Percentiles rank a stretch among this genome's conserved stretches.
phyloP scores from a whole-genome alignment of 1,140 invertebrate genomes.

The Papilio xuthus region DNA sequence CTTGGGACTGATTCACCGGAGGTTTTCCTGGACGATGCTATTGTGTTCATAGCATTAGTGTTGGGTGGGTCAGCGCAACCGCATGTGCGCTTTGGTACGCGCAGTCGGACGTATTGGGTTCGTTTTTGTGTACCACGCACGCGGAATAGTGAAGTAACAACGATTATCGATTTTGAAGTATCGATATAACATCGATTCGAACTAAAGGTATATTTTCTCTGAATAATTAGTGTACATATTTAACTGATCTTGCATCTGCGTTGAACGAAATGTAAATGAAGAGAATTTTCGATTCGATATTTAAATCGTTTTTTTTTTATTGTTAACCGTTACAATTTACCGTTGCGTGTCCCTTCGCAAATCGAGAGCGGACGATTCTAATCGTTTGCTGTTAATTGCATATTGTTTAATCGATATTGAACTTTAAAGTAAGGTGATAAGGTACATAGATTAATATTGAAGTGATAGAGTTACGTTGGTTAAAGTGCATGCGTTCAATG shows the following conservation, averaged over 20 bases:
- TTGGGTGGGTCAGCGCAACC: slow-evolving; percentile 53
- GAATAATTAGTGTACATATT: neutral
- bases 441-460: slow-evolving; percentile 22
- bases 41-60: slow-evolving; percentile 56
- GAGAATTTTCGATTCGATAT: slow-evolving; percentile 31
- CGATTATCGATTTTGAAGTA: neutral
- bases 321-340: slow-evolving; percentile 60
- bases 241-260: slow-evolving; percentile 9
- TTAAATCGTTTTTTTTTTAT: slow-evolving; percentile 58
- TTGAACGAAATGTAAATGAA: neutral
- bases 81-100: slow-evolving; percentile 50
- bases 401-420: slow-evolving; percentile 41
- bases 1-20: slow-evolving; percentile 46
- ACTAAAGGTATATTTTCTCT: neutral
- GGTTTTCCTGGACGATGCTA: slow-evolving; percentile 57
- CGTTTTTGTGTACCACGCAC: slow-evolving; percentile 33
- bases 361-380: slow-evolving; percentile 49
- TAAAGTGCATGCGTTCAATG: slow-evolving; percentile 50
- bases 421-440: slow-evolving; percentile 40
- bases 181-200: neutral
- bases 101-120: slow-evolving; percentile 30
- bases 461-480: neutral
- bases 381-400: slow-evolving; percentile 23
- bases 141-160: neutral
- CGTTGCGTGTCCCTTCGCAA: slow-evolving; percentile 63